Evolutionary conservation across 2,113 vertebrate species (phyloP).

Genomic region (Saccopteryx bilineata): DNA sequence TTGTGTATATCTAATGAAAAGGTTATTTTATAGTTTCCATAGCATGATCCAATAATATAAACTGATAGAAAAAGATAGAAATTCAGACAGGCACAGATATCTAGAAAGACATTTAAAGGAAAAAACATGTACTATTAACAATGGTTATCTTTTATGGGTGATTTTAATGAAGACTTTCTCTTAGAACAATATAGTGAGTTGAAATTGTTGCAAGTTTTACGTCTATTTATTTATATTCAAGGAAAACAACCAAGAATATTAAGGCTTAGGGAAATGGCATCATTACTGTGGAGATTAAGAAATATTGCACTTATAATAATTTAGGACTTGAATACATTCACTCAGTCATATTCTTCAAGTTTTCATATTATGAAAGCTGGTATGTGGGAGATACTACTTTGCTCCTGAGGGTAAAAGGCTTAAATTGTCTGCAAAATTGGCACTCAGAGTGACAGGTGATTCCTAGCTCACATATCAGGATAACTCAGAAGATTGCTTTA

Average conservation of each 20-base stretch:
- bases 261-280: not conserved
- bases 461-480: not conserved
- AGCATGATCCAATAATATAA: not conserved
- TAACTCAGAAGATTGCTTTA: not conserved
- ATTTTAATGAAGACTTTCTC: slow-evolving; percentile 1
- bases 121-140: not conserved
- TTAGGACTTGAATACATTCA: not conserved
- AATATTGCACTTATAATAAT: not conserved
- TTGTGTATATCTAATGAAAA: not conserved
- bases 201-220: not conserved
- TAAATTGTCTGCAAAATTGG: not conserved
- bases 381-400: not conserved
- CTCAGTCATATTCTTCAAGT: not conserved
- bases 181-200: not conserved
- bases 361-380: not conserved
- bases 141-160: not conserved
- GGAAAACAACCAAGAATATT: not conserved
- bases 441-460: not conserved
- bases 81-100: not conserved
- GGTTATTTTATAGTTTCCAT: not conserved
- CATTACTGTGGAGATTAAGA: not conserved
- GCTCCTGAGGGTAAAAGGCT: not conserved
- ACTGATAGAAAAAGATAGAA: not conserved
- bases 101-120: not conserved
- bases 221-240: not conserved